phyloP scores from a whole-genome alignment of 2,888 invertebrate genomes.

The Limenitis camilla region DNA sequence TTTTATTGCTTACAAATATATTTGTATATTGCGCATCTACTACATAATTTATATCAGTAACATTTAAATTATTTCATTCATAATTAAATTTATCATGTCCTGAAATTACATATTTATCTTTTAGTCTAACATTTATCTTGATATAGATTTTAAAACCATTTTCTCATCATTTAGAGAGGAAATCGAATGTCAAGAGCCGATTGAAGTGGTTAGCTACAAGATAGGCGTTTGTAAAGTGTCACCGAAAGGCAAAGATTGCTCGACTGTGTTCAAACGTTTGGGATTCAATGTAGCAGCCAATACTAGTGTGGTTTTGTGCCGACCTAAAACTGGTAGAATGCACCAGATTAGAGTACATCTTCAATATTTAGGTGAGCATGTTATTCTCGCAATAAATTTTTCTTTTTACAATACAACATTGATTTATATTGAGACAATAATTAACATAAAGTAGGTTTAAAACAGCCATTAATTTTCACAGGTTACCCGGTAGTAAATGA shows the following conservation, averaged over 20 bases:
- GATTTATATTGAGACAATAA: neutral
- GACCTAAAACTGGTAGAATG: conserved; percentile 97
- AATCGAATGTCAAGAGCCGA: conserved; percentile 90
- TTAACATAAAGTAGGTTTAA: neutral
- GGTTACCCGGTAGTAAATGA: conserved; percentile 98
- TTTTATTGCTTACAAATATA: too few relatives aligned
- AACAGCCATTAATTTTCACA: conserved; percentile 9
- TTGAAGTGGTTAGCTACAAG: conserved; percentile 95
- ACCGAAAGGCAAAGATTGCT: conserved; percentile 93
- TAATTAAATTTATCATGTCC: neutral
- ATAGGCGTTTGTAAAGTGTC: conserved; percentile 97
- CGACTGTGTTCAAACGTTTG: conserved; percentile 91
- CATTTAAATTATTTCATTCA: too few relatives aligned
- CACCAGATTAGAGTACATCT: conserved; percentile 99
- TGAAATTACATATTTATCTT: neutral
- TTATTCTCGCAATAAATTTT: too few relatives aligned
- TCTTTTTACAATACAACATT: too few relatives aligned
- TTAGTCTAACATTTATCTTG: neutral
- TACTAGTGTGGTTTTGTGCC: conserved; percentile 94
- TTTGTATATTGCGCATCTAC: too few relatives aligned
- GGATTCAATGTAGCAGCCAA: conserved; percentile 91
- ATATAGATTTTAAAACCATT: neutral
- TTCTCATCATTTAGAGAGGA: conserved; percentile 74
- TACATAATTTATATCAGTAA: too few relatives aligned
- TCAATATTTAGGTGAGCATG: conserved; percentile 89